Evolutionary conservation across 2,888 invertebrate genomes (phyloP), one percentile per base, ranked within the genome.

Genomic region (Heliconius aoede): DNA sequence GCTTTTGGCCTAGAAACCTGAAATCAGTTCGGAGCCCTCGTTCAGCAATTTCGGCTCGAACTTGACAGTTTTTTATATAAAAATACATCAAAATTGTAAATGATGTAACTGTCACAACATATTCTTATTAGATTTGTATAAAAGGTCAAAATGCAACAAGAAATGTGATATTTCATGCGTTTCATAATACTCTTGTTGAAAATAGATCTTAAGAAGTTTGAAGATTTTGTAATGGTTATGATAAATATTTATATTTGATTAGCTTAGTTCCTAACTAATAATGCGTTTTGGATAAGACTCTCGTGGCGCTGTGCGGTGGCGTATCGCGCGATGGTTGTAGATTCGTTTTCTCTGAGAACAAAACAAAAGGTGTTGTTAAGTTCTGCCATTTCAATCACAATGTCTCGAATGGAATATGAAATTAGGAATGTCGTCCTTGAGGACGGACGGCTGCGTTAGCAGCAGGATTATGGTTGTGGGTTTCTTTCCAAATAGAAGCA

Each of bases 81-180:
- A 65, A 67, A 9, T 3, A 36, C 26, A 46, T 40, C 40, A 67
- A 40, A 8, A 30, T 28, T 30, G 30, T 18, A 9, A 30, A 21
- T 40, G 18, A 18, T 28, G 11, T 40, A 26, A 67, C 26, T 46
- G 30, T 36, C 11, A n/a, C 64, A 13, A 24, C 11, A 64, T 36
- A 26, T 3, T 64, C 9, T 9, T 21, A 36, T 64, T 64, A 64
- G 36, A 36, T 64, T n/a, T 11, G 11, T 13, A 32, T 36, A n/a
- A 64, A 64, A 64, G 32, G 64, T 64, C n/a, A 64, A 64, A 64
- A 64, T 64, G 64, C 32, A n/a, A 32, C 24, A 36, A 64, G 36
- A 36, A n/a, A 64, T 64, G n/a, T 36, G 13, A 64, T 36, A 64
- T 36, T 61, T 21, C 15, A 36, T 13, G 5, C 26, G 64, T 64